Percentiles rank a stretch among this genome's conserved stretches.
Conservation (phyloP, 2,888 invertebrate species). For the Xanthia icteritia region DNA sequence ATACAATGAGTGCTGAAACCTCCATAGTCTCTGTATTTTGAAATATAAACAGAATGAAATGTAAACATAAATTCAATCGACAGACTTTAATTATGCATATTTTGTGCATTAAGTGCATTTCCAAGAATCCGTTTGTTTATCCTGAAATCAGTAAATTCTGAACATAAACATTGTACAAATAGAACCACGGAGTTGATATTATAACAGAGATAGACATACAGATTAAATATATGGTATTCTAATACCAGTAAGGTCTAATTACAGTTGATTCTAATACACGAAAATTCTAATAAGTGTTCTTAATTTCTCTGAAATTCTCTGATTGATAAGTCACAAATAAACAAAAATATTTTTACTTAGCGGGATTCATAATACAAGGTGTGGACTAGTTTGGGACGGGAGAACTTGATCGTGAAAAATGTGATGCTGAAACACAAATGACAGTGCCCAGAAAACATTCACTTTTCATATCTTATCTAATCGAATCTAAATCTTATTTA, state of each 20-base stretch:
- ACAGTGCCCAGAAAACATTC: too few relatives aligned
- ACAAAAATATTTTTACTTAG: not conserved
- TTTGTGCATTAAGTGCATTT: slow-evolving; percentile 15
- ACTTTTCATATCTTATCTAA: too few relatives aligned
- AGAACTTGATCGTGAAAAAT: not conserved
- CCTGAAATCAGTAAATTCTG: slow-evolving; percentile 29
- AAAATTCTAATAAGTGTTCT: not conserved
- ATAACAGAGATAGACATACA: not conserved
- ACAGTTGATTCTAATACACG: not conserved
- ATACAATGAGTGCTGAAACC: not conserved
- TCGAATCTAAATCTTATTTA: too few relatives aligned
- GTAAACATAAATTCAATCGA: slow-evolving; percentile 32
- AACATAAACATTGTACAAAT: slow-evolving; percentile 23
- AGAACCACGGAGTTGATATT: slow-evolving; percentile 14
- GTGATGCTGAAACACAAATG: too few relatives aligned
- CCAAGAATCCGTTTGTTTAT: slow-evolving; percentile 44
- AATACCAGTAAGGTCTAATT: not conserved
- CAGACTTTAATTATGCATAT: slow-evolving; percentile 17
- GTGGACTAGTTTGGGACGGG: not conserved
- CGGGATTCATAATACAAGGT: not conserved
- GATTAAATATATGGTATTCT: slow-evolving; percentile 6
- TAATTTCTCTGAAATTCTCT: not conserved
- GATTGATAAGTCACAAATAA: not conserved
- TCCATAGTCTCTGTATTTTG: not conserved
- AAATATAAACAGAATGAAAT: slow-evolving; percentile 4